These are phyloP conservation scores for Cydia strobilella DNA, from an alignment of 1,140 invertebrate species.

Conservation along the genomic window DNA sequence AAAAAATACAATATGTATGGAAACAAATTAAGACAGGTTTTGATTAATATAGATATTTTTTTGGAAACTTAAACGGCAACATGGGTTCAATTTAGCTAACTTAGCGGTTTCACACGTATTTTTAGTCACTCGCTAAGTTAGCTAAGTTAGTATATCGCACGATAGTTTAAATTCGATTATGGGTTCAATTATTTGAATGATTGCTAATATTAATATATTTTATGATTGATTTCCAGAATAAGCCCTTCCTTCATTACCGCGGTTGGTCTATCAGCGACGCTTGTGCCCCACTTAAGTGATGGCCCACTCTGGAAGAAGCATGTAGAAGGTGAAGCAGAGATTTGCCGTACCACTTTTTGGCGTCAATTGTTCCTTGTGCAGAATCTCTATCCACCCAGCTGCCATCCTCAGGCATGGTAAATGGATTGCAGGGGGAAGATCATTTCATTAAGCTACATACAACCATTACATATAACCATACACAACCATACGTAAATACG, in stretches of 20 bases:
- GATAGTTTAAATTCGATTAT: too few relatives aligned
- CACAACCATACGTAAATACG: too few relatives aligned
- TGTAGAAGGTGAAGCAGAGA: conserved; percentile 11
- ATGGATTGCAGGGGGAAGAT: background rate
- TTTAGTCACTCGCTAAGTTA: too few relatives aligned
- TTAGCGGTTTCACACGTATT: too few relatives aligned
- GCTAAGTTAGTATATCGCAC: too few relatives aligned
- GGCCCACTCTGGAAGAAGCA: conserved; percentile 22
- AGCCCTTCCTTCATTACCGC: background rate
- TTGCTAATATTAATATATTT: background rate
- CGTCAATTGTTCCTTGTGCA: conserved; percentile 21
- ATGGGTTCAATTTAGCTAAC: background rate
- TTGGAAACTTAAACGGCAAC: too few relatives aligned
- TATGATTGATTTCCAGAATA: conserved; percentile 25
- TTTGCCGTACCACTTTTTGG: conserved; percentile 18
- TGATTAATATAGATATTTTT: too few relatives aligned
- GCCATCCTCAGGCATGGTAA: conserved; percentile 28
- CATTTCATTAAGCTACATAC: background rate
- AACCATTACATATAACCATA: too few relatives aligned
- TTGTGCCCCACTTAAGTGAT: background rate
- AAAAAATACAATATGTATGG: too few relatives aligned
- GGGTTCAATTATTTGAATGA: background rate
- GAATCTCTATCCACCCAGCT: conserved; percentile 30
- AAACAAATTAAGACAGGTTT: too few relatives aligned
- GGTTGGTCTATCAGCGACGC: conserved; percentile 13